A percentile compares a stretch with the other conserved stretches of the same genome.
These are phyloP conservation scores for Galerucella calmariensis DNA, from an alignment of 2,888 invertebrate species.

Conservation along the genomic window DNA sequence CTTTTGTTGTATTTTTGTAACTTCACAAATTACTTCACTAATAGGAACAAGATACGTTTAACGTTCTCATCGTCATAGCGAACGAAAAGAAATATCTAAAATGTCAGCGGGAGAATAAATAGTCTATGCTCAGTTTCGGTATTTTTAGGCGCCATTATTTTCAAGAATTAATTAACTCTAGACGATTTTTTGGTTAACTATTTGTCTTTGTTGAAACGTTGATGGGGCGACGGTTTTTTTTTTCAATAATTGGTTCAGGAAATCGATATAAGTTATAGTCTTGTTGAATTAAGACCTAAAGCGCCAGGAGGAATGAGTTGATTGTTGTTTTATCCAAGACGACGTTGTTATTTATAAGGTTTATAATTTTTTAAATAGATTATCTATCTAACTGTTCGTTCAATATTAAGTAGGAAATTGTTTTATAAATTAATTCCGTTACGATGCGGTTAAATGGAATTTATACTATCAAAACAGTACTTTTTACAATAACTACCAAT, in stretches of 20 bases:
- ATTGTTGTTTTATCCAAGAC: conserved; percentile 28
- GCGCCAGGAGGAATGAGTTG: conserved; percentile 2
- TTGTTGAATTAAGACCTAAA: conserved; percentile 20
- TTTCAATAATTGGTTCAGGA: conserved; percentile 38
- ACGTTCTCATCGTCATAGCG: conserved; percentile 28
- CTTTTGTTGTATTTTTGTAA: conserved; percentile 36
- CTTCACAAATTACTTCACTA: conserved; percentile 36
- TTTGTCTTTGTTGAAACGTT: conserved; percentile 40
- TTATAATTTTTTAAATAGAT: conserved; percentile 8
- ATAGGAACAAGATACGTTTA: conserved; percentile 36
- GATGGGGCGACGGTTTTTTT: conserved; percentile 28
- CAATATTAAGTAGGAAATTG: conserved; percentile 26
- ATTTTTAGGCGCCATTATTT: conserved; percentile 43
- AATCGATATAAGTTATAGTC: conserved; percentile 28
- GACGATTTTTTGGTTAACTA: conserved; percentile 32
- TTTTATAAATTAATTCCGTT: conserved; percentile 26
- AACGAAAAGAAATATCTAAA: conserved; percentile 33
- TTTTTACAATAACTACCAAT: neutral
- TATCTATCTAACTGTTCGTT: conserved; percentile 26
- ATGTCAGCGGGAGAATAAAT: conserved; percentile 40
- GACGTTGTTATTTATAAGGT: conserved; percentile 20
- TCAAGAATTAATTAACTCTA: conserved; percentile 41
- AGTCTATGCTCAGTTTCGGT: conserved; percentile 30
- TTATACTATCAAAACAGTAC: neutral
- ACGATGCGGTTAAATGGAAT: neutral